Evolutionary conservation across 2,113 vertebrate genomes (phyloP), one percentile per base, ranked within the genome.

Genomic region (Monopterus albus): DNA sequence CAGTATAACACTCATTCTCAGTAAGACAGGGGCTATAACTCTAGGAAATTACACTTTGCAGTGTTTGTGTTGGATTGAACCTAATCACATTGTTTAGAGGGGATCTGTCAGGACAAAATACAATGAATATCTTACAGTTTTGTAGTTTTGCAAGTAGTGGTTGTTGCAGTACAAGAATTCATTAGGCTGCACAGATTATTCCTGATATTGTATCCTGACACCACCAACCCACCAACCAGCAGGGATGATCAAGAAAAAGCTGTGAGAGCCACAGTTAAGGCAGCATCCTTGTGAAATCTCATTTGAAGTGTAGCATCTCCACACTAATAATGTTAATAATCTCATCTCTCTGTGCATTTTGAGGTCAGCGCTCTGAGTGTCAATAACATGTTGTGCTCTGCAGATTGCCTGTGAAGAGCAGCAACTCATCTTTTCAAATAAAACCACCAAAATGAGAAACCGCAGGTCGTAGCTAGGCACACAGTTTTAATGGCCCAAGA

Each of bases 321-420:
- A 65, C 47, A 49, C 42, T 18, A 2, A 20, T 53, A 7, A 61
- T 80, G 68, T 79, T 10, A 78, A 78, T 78, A 71, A 43, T 59
- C 40, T 69, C 42, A 46, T 75, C 45, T 55, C 23, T 21, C 39
- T 56, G 66, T 46, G 35, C 14, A 51, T 65, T 69, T 25, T 63
- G 29, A 72, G 49, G 28, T 83, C 73, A 72, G 52, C 26, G 28
- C 45, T 61, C 33, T 55, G 51, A 78, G 38, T 52, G 58, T 53
- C 72, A 62, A 70, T 73, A 72, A 62, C 58, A 69, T 46, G 56
- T n/a, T 52, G 59, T 50, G 45, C 68, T 74, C 47, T 43, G 55
- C 35, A 56, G 55, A 51, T 40, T 58, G 35, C 17, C 28, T 56
- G 33, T 62, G 26, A 38, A 53, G 56, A 31, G 29, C 43, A 33